These are phyloP conservation scores for Acipenser ruthenus DNA, from an alignment of 2,797 vertebrate species.

Conservation along the genomic window DNA sequence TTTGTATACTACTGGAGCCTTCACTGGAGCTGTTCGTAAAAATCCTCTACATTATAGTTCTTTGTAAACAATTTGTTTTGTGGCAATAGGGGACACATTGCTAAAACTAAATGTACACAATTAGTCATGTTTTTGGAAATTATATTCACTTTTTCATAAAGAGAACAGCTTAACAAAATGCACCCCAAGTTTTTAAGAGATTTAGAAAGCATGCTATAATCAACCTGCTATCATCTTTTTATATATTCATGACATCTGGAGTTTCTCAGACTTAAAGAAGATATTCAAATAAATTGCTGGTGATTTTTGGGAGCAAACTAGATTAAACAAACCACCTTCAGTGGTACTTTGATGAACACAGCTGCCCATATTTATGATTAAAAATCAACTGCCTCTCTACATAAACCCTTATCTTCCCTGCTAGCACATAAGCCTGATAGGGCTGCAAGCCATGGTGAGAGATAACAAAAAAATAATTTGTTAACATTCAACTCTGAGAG, in stretches of 20 bases:
- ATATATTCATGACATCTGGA: background rate
- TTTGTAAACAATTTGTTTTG: too few species aligned
- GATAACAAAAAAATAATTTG: constrained; percentile 73
- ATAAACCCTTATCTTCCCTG: constrained; percentile 60
- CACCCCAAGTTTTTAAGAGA: background rate
- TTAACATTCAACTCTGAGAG: constrained; percentile 61
- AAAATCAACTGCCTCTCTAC: constrained; percentile 38
- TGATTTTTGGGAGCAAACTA: constrained; percentile 29
- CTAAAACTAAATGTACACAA: background rate
- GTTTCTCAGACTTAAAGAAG: constrained; percentile 4
- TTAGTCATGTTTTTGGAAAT: background rate
- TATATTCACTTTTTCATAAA: background rate
- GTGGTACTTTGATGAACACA: constrained; percentile 56
- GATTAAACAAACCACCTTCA: constrained; percentile 53
- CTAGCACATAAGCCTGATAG: constrained; percentile 61
- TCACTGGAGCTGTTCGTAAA: too few species aligned
- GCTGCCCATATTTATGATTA: constrained; percentile 56
- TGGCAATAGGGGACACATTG: too few species aligned
- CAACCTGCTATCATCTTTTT: too few species aligned
- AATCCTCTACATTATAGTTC: too few species aligned
- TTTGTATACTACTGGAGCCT: too few species aligned
- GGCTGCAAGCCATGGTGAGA: constrained; percentile 54
- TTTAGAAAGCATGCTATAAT: too few species aligned
- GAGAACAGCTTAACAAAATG: background rate
- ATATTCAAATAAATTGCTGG: background rate